Evolutionary conservation across 1,140 invertebrate genomes (phyloP).

Genomic region (Parasteatoda tepidariorum): DNA sequence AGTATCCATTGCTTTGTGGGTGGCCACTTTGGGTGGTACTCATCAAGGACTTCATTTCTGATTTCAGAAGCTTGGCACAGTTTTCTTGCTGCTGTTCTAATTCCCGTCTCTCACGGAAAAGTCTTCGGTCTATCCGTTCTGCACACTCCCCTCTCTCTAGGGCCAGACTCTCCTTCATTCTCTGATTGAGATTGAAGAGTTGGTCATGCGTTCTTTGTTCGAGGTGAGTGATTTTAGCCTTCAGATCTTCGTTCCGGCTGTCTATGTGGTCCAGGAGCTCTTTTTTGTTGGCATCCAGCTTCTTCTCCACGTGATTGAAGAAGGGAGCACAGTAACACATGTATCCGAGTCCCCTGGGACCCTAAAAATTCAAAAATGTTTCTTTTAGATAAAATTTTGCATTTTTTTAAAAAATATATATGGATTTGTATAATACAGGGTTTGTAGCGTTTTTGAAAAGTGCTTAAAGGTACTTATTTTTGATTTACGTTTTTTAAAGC

Average conservation of each 20-base stretch:
- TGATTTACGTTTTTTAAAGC: no score
- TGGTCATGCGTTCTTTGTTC: slow-evolving; percentile 82
- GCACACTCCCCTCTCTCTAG: slow-evolving; percentile 61
- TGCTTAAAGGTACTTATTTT: no score
- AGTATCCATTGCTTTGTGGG: background rate
- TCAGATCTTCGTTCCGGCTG: slow-evolving; percentile 81
- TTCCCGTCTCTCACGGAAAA: slow-evolving; percentile 59
- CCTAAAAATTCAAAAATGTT: slow-evolving; percentile 68
- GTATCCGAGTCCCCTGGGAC: slow-evolving; percentile 88
- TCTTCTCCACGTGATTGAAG: slow-evolving; percentile 87
- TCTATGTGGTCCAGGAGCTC: slow-evolving; percentile 87
- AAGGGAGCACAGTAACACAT: slow-evolving; percentile 86
- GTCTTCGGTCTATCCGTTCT: slow-evolving; percentile 56
- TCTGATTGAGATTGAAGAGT: slow-evolving; percentile 75
- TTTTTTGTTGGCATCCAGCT: slow-evolving; percentile 84
- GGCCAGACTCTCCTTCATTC: slow-evolving; percentile 63
- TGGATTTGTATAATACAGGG: no score
- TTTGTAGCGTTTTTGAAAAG: no score
- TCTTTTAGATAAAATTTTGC: no score
- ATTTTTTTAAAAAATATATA: no score
- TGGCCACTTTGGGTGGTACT: background rate
- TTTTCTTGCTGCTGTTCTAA: slow-evolving; percentile 57
- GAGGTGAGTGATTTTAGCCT: slow-evolving; percentile 81
- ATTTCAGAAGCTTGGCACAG: background rate
- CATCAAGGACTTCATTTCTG: slow-evolving; percentile 60